Evolutionary conservation across 2,113 vertebrate genomes (phyloP), one percentile per base, ranked within the genome.

Genomic region (Seriola rivoliana): DNA sequence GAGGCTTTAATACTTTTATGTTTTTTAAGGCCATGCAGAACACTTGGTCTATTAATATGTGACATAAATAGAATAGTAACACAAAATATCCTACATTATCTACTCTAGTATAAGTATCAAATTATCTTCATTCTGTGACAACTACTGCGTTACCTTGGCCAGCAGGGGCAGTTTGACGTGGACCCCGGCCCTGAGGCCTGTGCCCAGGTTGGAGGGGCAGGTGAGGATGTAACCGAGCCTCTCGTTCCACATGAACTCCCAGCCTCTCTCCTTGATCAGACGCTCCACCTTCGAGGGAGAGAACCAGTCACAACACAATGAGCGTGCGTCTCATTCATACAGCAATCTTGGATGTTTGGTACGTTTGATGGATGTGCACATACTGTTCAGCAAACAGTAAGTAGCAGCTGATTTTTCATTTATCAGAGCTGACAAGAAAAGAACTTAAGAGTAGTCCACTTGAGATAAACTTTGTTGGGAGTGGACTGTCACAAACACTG

Each of bases 241-340:
- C 91, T 96, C 90, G 10, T 94, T 96, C 95, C 95, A 96, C 95
- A 96, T 96, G 80, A 96, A 96, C 90, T 96, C 95, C 95, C 95
- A 96, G 23, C 95, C 95, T 78, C 80, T 92, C 84, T 95, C 94
- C 85, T 94, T 88, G 88, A 96, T 95, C 81, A 96, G 89, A 63
- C 29, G 91, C 89, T 96, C 95, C 86, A 96, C 95, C 95, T 96
- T 17, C 60, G 4, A 54, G 32, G 55, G n/a, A 84, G 9, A 42
- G 7, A 50, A 19, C 3, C 7, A 60, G 29, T 65, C n/a, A 34
- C 59, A 55, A 6, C 29, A 21, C 46, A 52, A 1, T 16, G 21
- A 36, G 1, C 29, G 29, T 29, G 29, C 12, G 62, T 50, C 71
- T 52, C 2, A n/a, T 16, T 46, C 16, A 48, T 42, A 34, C 3